Conservation (phyloP, 1,140 invertebrate genomes). For the Plectrocnemia conspersa region DNA sequence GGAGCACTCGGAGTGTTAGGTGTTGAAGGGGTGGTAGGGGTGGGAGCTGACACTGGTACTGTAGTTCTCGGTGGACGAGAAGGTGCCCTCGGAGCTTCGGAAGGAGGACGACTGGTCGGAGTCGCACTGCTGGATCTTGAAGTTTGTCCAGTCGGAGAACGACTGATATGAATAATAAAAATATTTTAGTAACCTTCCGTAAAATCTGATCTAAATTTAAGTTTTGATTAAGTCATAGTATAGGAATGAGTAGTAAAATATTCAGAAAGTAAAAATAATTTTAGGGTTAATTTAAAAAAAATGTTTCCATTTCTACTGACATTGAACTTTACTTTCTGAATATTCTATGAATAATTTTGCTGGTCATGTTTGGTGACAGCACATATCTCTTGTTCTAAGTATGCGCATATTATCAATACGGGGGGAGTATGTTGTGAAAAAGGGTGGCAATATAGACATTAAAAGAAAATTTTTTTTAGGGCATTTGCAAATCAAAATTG, state of each 20-base stretch:
- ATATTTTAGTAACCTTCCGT: neutral
- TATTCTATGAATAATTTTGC: no score
- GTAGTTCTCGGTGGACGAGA: conserved; percentile 41
- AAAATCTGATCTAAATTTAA: no score
- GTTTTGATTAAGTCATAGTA: no score
- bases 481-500: no score
- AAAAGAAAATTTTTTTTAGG: no score
- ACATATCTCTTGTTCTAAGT: no score
- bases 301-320: no score
- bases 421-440: no score
- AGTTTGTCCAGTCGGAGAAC: conserved; percentile 28
- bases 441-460: no score
- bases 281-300: neutral
- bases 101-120: conserved; percentile 31
- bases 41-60: conserved; percentile 41
- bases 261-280: neutral
- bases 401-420: no score
- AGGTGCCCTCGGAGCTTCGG: conserved; percentile 39
- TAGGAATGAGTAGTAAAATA: neutral
- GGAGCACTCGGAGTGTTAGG: conserved; percentile 44
- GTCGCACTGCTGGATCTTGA: conserved; percentile 38
- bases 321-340: no score
- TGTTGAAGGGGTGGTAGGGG: conserved; percentile 38
- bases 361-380: no score
- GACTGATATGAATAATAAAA: conserved; percentile 25